phyloP scores from a whole-genome alignment of 1,140 invertebrate species.

The Lepidostoma basale region DNA sequence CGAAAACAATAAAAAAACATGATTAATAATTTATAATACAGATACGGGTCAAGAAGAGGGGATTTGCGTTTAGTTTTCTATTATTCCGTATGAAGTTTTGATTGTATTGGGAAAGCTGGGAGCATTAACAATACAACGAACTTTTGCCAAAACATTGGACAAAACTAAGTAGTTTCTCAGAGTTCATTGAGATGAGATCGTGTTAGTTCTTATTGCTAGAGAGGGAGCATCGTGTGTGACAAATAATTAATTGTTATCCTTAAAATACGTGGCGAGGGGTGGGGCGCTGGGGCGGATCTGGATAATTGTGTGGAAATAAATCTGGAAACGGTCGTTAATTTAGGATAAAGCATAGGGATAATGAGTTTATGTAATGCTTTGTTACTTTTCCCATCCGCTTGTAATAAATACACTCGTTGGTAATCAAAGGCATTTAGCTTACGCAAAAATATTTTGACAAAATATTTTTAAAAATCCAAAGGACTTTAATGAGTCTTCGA shows the following conservation, averaged over 20 bases:
- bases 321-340: slow-evolving; percentile 12
- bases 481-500: background rate
- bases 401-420: background rate
- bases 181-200: background rate
- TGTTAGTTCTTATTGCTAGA: slow-evolving; percentile 5
- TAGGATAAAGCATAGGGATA: background rate
- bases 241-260: slow-evolving; percentile 27
- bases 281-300: background rate
- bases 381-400: background rate
- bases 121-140: slow-evolving; percentile 15
- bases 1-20: too few species aligned
- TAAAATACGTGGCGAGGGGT: background rate
- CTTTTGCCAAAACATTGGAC: background rate
- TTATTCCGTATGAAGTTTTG: slow-evolving; percentile 8
- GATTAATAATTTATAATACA: too few species aligned
- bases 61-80: slow-evolving; percentile 16
- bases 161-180: slow-evolving; percentile 15
- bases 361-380: slow-evolving; percentile 10
- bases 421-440: background rate
- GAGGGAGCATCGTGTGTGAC: slow-evolving; percentile 12
- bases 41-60: too few species aligned
- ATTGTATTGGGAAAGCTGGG: background rate
- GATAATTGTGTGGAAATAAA: slow-evolving; percentile 16
- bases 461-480: background rate
- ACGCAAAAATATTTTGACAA: background rate